Conservation (phyloP, 1,140 invertebrate genomes). For the Papilio xuthus region DNA sequence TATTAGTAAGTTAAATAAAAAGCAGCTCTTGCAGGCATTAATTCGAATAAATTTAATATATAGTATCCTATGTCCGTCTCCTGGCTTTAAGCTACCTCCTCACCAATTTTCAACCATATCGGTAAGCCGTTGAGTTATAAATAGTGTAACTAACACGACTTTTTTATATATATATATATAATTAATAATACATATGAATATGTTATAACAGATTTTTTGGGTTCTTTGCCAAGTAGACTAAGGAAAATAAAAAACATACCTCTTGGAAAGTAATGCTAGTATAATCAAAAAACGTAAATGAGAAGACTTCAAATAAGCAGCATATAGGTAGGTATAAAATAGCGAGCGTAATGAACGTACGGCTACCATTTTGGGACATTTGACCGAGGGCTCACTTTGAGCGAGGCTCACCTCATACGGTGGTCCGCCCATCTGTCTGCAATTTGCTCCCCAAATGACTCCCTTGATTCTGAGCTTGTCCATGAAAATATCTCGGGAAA, state of each 20-base stretch:
- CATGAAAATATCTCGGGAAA: constrained; percentile 54
- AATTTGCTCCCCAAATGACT: constrained; percentile 64
- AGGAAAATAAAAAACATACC: not conserved
- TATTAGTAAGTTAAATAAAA: too few species aligned
- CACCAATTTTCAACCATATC: too few species aligned
- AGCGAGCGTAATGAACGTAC: constrained; percentile 10
- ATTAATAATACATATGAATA: too few species aligned
- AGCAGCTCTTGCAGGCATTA: too few species aligned
- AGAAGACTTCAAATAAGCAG: constrained; percentile 1
- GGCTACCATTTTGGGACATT: constrained; percentile 45
- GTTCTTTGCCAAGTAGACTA: not conserved
- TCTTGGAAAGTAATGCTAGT: not conserved
- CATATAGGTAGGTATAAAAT: not conserved
- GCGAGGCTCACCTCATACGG: constrained; percentile 50
- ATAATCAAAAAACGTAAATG: not conserved
- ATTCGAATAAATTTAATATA: too few species aligned
- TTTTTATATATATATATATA: too few species aligned
- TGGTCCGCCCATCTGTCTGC: constrained; percentile 51
- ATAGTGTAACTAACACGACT: too few species aligned
- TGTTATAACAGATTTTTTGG: not conserved
- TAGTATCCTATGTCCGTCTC: too few species aligned
- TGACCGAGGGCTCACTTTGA: constrained; percentile 56
- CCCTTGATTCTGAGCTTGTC: constrained; percentile 52
- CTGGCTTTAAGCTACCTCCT: too few species aligned
- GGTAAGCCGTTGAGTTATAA: too few species aligned